Evolutionary conservation across 2,113 vertebrate species (phyloP).

Genomic region (Petromus typicus): DNA sequence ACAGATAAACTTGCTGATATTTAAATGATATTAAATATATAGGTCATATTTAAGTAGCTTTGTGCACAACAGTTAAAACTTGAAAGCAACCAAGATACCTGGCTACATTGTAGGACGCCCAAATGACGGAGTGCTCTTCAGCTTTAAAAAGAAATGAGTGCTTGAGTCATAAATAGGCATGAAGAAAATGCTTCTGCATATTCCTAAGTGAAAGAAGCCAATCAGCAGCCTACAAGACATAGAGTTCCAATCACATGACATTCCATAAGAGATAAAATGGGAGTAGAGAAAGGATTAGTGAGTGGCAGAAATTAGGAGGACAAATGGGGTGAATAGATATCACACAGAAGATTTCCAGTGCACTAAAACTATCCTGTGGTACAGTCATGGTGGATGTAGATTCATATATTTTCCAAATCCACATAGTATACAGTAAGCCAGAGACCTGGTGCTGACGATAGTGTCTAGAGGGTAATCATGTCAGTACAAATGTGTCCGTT

Average conservation of each 20-base stretch:
- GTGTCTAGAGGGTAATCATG: neutral
- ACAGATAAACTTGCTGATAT: neutral
- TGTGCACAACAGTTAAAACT: neutral
- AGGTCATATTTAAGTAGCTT: neutral
- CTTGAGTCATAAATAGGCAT: neutral
- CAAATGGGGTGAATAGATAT: too few relatives aligned
- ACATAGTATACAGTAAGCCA: neutral
- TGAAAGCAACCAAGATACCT: neutral
- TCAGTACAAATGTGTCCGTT: neutral
- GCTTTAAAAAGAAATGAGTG: neutral
- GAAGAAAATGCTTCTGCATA: neutral
- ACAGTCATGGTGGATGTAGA: neutral
- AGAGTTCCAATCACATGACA: neutral
- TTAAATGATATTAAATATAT: too few relatives aligned
- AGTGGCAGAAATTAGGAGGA: neutral
- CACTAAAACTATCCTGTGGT: neutral
- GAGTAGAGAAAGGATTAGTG: neutral
- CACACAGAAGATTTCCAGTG: neutral
- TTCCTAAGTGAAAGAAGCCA: neutral
- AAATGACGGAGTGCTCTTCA: neutral
- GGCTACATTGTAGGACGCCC: neutral
- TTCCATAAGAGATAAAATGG: neutral
- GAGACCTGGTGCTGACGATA: neutral
- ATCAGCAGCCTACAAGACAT: neutral
- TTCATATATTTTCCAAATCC: neutral